Evolutionary conservation across 2,797 vertebrate species (phyloP).

Genomic region (Characodon lateralis): DNA sequence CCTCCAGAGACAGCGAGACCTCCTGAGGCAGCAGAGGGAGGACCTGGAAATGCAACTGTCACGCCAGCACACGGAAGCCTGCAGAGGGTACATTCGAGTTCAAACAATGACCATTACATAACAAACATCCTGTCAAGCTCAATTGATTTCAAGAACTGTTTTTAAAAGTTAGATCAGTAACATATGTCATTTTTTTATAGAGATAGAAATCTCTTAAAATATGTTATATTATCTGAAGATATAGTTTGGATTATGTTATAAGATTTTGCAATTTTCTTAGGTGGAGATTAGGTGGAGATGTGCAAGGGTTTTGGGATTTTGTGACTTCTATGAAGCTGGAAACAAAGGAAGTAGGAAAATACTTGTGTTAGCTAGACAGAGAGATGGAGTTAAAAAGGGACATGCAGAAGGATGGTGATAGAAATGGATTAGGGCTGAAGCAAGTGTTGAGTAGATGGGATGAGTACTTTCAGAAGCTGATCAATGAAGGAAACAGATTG

Average conservation of each 20-base stretch:
- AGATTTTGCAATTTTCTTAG: constrained; percentile 51
- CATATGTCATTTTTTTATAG: constrained; percentile 76
- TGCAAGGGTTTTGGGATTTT: constrained; percentile 56
- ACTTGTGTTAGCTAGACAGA: background rate
- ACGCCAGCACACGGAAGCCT: constrained; percentile 71
- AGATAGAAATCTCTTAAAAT: constrained; percentile 54
- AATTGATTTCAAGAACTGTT: constrained; percentile 73
- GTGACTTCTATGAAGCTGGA: constrained; percentile 2
- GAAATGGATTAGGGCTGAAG: background rate
- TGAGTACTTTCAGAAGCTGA: background rate
- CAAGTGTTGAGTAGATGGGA: background rate
- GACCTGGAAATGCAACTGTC: constrained; percentile 77
- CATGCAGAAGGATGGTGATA: background rate
- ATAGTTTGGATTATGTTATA: constrained; percentile 60
- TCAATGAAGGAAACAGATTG: constrained; percentile 1
- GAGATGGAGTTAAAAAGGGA: background rate
- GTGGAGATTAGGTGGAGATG: constrained; percentile 55
- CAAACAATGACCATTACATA: constrained; percentile 59
- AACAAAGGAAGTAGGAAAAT: background rate
- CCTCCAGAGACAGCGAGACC: constrained; percentile 77
- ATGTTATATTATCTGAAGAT: constrained; percentile 68
- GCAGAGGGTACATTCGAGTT: constrained; percentile 77
- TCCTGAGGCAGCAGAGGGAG: constrained; percentile 78
- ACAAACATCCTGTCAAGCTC: constrained; percentile 58
- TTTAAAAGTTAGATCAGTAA: constrained; percentile 79